phyloP scores from a whole-genome alignment of 2,797 vertebrate species.

The Xiphophorus birchmanni region DNA sequence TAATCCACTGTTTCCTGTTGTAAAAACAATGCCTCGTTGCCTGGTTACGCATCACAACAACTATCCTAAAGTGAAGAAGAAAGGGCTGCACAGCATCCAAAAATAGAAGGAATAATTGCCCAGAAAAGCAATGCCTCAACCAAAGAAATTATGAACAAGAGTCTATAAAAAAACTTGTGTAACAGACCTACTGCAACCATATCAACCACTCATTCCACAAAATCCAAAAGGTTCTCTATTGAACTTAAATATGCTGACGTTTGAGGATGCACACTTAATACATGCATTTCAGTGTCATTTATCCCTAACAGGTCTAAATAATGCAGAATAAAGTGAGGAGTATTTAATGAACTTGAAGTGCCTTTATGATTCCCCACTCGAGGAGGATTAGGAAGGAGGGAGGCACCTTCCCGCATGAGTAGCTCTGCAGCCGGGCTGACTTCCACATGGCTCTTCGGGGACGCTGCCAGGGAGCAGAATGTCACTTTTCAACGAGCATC shows the following conservation, averaged over 20 bases:
- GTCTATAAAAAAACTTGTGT: background rate
- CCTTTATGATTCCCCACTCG: slow-evolving; percentile 29
- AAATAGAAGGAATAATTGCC: background rate
- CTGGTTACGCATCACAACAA: background rate
- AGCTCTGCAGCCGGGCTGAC: slow-evolving; percentile 25
- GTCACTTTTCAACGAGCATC: slow-evolving; percentile 62
- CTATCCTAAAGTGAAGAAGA: background rate
- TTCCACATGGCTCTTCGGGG: slow-evolving; percentile 26
- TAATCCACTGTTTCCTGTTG: background rate
- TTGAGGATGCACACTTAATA: slow-evolving; percentile 1
- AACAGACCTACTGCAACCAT: background rate
- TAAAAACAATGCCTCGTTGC: background rate
- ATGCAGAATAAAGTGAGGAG: slow-evolving; percentile 49
- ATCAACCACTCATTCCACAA: too few relatives aligned
- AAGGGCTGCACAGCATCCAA: background rate
- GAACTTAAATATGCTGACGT: background rate
- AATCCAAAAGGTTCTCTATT: background rate
- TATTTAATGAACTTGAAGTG: slow-evolving; percentile 56
- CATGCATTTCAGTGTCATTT: slow-evolving; percentile 32
- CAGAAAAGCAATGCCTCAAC: background rate
- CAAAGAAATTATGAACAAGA: background rate
- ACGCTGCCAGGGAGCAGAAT: slow-evolving; percentile 31
- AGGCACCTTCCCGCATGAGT: slow-evolving; percentile 54
- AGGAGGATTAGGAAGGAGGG: slow-evolving; percentile 39
- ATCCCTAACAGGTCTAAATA: slow-evolving; percentile 45